Percentiles rank a stretch among this genome's conserved stretches.
Evolutionary conservation across 1,140 invertebrate genomes (phyloP).

Genomic region (Aphaenogaster floridana): DNA sequence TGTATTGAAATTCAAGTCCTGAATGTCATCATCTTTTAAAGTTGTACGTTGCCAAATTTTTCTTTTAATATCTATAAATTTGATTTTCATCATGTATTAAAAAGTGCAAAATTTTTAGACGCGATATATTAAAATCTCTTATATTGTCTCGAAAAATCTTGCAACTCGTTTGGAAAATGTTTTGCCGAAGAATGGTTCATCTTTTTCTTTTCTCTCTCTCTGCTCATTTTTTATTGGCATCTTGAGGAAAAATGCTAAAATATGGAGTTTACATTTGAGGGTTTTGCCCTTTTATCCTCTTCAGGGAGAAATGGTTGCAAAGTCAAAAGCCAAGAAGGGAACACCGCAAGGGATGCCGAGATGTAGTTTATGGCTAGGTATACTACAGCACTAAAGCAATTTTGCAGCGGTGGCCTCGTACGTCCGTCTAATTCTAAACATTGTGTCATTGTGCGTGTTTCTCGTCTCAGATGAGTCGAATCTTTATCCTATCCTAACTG

Average conservation of each 20-base stretch:
- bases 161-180: neutral
- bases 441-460: constrained; percentile 47
- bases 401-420: constrained; percentile 59
- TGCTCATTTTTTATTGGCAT: neutral
- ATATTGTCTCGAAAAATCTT: neutral
- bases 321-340: constrained; percentile 42
- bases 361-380: constrained; percentile 79
- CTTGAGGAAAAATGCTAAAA: neutral
- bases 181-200: neutral
- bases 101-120: neutral
- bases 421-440: constrained; percentile 17
- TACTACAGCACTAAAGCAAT: constrained; percentile 80
- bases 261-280: neutral
- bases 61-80: neutral
- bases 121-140: neutral
- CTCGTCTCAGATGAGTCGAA: constrained; percentile 36
- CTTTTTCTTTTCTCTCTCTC: neutral
- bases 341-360: constrained; percentile 42
- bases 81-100: neutral
- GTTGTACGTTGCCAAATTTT: neutral
- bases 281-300: neutral
- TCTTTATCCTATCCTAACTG: constrained; percentile 64
- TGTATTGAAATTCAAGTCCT: neutral
- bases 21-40: neutral
- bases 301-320: constrained; percentile 16